Evolutionary conservation across 2,797 vertebrate genomes (phyloP).

Genomic region (Paguma larvata): DNA sequence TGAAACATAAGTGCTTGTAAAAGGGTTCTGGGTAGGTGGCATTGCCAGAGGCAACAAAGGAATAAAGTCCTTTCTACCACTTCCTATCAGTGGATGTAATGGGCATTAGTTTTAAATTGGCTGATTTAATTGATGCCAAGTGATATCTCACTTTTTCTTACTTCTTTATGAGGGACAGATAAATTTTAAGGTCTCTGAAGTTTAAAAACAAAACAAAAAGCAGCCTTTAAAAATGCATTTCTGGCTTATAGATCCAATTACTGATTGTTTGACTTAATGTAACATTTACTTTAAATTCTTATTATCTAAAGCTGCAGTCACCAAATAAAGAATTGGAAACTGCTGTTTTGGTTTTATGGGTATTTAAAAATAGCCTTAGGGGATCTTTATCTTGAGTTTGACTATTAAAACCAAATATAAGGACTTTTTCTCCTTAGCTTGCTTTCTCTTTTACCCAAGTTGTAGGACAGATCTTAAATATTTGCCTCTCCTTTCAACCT

Average conservation of each 20-base stretch:
- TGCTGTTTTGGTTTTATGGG: constrained; percentile 37
- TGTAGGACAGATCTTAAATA: not conserved
- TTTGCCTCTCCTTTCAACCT: not conserved
- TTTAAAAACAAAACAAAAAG: not conserved
- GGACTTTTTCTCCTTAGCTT: not conserved
- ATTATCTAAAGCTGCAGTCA: constrained; percentile 12
- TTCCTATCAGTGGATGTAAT: not conserved
- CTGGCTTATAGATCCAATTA: not conserved
- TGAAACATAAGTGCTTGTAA: not conserved
- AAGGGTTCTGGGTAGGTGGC: not conserved
- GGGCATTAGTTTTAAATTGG: not conserved
- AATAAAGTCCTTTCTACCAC: not conserved
- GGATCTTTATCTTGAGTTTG: constrained; percentile 62
- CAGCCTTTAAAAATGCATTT: constrained; percentile 13
- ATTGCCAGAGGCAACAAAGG: not conserved
- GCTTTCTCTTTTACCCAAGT: not conserved
- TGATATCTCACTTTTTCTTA: not conserved
- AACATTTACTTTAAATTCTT: constrained; percentile 38
- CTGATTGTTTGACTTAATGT: constrained; percentile 41
- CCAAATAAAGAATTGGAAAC: constrained; percentile 35
- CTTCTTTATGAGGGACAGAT: not conserved
- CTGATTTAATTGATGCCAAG: not conserved
- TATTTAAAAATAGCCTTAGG: constrained; percentile 63
- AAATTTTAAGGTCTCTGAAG: constrained; percentile 14
- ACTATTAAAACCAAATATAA: not conserved